Percentiles rank a stretch among this genome's conserved stretches.
Conservation (phyloP, 2,113 vertebrate genomes). For the Syrrhaptes paradoxus region DNA sequence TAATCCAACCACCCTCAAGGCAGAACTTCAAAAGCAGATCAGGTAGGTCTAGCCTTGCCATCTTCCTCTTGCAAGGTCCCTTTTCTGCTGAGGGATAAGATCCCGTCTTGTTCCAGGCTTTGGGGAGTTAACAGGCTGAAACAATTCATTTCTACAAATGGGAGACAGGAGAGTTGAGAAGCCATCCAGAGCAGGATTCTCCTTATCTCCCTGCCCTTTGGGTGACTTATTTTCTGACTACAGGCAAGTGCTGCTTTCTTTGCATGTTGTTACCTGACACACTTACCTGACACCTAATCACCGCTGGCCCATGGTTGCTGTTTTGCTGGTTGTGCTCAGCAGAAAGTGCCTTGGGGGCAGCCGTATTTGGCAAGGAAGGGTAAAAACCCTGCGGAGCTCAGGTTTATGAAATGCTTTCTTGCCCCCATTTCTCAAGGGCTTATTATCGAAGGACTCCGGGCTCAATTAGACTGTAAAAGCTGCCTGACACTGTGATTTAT, state of each 20-base stretch:
- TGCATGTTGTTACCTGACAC: background rate
- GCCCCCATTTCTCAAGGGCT: background rate
- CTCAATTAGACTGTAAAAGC: constrained; percentile 7
- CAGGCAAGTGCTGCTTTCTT: background rate
- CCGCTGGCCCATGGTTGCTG: background rate
- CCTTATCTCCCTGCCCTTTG: constrained; percentile 39
- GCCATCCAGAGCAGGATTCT: background rate
- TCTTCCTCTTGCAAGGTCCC: background rate
- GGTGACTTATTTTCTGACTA: constrained; percentile 18
- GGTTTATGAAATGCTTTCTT: background rate
- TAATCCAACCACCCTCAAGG: background rate
- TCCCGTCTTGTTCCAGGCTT: background rate
- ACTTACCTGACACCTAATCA: background rate
- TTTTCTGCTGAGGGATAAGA: background rate
- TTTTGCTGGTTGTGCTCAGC: background rate
- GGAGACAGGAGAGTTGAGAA: background rate
- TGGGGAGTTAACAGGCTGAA: background rate
- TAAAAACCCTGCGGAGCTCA: background rate
- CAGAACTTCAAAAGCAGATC: background rate
- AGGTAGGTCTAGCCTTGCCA: background rate
- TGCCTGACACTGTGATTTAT: constrained; percentile 21
- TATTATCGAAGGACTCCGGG: background rate
- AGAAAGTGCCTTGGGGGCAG: background rate
- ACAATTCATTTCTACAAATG: background rate
- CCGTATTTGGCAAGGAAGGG: background rate